Conservation (phyloP, 2,888 invertebrate genomes). For the Neoitamus cyanurus region DNA sequence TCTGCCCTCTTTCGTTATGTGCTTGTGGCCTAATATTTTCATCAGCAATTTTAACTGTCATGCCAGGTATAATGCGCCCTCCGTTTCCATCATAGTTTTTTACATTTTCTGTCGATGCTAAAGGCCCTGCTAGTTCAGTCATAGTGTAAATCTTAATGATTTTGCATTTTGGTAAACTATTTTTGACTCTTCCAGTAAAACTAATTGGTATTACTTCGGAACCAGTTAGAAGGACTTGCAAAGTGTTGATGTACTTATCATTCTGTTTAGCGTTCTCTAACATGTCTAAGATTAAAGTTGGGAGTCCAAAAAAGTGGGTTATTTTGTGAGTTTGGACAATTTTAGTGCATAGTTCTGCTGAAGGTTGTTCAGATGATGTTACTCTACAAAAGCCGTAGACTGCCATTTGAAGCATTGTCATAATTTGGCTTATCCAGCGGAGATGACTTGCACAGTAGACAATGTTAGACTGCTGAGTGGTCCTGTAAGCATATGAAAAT, state of each 20-base stretch:
- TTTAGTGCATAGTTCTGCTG: background rate
- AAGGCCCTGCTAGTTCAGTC: slow-evolving; percentile 42
- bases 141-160: slow-evolving; percentile 43
- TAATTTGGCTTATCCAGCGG: slow-evolving; percentile 26
- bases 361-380: background rate
- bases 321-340: slow-evolving; percentile 21
- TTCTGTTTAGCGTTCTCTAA: background rate
- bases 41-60: slow-evolving; percentile 28
- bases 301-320: slow-evolving; percentile 24
- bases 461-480: background rate
- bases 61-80: background rate
- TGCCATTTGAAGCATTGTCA: background rate
- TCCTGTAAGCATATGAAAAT: background rate
- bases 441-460: slow-evolving; percentile 24
- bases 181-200: background rate
- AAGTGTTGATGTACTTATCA: background rate
- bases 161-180: background rate
- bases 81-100: background rate
- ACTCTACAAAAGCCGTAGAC: background rate
- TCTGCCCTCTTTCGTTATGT: slow-evolving; percentile 34
- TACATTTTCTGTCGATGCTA: background rate
- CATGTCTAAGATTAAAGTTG: background rate
- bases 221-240: background rate
- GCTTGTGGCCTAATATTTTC: slow-evolving; percentile 22
- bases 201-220: background rate